A percentile compares a stretch with the other conserved stretches of the same genome.
Evolutionary conservation across 2,888 invertebrate genomes (phyloP).

Genomic region (Hololepta plana): DNA sequence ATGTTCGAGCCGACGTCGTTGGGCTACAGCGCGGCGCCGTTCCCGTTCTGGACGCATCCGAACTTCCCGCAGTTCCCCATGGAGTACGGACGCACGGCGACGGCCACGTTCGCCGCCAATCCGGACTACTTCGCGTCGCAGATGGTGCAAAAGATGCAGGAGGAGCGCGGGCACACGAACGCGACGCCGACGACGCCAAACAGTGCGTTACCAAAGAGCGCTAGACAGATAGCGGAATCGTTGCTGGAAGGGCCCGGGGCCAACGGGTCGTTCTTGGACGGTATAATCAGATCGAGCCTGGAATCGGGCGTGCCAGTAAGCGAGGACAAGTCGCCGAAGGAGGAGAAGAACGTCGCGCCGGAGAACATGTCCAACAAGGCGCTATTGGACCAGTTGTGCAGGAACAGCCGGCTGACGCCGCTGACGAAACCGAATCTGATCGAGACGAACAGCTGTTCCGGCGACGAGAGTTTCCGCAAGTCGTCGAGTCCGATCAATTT

Average conservation of each 20-base stretch:
- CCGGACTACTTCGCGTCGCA: slow-evolving; percentile 42
- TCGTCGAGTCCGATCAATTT: slow-evolving; percentile 22
- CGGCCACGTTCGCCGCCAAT: slow-evolving; percentile 23
- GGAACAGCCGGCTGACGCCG: slow-evolving; percentile 38
- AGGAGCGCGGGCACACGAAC: slow-evolving; percentile 33
- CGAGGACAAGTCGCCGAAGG: slow-evolving; percentile 33
- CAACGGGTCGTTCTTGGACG: slow-evolving; percentile 66
- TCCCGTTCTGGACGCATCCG: slow-evolving; percentile 61
- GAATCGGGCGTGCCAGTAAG: slow-evolving; percentile 42
- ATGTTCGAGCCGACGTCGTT: slow-evolving; percentile 42
- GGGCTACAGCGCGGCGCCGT: slow-evolving; percentile 44
- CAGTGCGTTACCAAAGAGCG: slow-evolving; percentile 25
- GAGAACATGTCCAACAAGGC: slow-evolving; percentile 41
- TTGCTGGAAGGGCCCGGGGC: slow-evolving; percentile 45
- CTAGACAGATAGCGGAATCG: slow-evolving; percentile 43
- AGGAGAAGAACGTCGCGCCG: slow-evolving; percentile 28
- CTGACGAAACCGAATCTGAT: slow-evolving; percentile 25
- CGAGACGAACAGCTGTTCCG: slow-evolving; percentile 24
- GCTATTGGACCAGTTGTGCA: slow-evolving; percentile 45
- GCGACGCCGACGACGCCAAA: slow-evolving; percentile 12
- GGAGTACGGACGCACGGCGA: slow-evolving; percentile 23
- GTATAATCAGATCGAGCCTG: slow-evolving; percentile 65
- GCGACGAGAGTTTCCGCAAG: slow-evolving; percentile 29
- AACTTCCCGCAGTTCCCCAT: slow-evolving; percentile 29
- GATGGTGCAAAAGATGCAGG: slow-evolving; percentile 63